Percentiles rank a stretch among this genome's conserved stretches.
Evolutionary conservation across 2,113 vertebrate genomes (phyloP).

Genomic region (Corythaeola cristata): DNA sequence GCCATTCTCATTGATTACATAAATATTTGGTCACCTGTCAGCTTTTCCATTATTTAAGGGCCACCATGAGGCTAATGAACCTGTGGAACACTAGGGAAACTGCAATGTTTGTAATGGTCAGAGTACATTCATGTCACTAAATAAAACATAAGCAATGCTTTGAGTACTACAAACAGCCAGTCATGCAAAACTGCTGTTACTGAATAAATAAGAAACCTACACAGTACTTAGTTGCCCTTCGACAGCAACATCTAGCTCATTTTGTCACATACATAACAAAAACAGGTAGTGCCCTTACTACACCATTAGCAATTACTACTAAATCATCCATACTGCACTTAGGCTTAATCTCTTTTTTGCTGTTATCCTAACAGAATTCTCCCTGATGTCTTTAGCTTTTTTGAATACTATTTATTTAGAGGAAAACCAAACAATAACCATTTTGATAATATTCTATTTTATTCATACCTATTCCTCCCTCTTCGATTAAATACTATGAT

Average conservation of each 20-base stretch:
- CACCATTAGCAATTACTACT: not conserved
- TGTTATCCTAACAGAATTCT: not conserved
- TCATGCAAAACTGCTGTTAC: not conserved
- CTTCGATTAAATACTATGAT: not conserved
- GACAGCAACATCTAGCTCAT: not conserved
- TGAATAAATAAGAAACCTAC: not conserved
- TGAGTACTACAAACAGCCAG: not conserved
- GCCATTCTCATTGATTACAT: not conserved
- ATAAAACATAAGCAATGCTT: not conserved
- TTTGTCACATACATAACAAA: not conserved
- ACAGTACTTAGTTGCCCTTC: not conserved
- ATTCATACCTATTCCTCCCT: not conserved
- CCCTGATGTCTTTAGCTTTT: not conserved
- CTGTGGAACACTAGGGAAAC: not conserved
- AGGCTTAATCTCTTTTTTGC: not conserved
- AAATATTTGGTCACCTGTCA: not conserved
- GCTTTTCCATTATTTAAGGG: not conserved
- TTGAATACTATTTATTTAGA: not conserved
- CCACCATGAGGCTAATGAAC: not conserved
- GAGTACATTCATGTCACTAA: not conserved
- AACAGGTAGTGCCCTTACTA: not conserved
- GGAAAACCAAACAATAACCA: fast-evolving
- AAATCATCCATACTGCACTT: not conserved
- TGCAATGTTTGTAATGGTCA: not conserved
- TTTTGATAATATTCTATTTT: not conserved